A percentile compares a stretch with the other conserved stretches of the same genome.
These are phyloP conservation scores for Eulemur macaco DNA, from an alignment of 2,113 vertebrate genomes.

Conservation along the genomic window DNA sequence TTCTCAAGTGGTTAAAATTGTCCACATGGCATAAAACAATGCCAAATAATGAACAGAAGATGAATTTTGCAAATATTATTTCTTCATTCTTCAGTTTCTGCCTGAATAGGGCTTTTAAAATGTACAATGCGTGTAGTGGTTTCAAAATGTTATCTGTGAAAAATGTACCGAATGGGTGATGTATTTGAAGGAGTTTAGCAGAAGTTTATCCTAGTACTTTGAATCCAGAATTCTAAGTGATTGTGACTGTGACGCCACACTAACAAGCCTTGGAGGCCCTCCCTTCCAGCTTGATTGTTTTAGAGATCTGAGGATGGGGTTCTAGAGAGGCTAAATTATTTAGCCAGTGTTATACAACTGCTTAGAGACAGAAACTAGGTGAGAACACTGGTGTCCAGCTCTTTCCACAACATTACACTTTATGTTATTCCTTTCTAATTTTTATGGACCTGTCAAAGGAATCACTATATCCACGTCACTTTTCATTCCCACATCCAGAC, in stretches of 20 bases:
- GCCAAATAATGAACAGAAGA: conserved; percentile 38
- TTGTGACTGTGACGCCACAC: not conserved
- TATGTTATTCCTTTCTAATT: conserved; percentile 27
- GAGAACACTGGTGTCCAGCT: not conserved
- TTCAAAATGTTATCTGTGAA: conserved; percentile 28
- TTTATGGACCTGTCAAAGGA: conserved; percentile 38
- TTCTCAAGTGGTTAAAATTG: not conserved
- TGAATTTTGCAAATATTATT: conserved; percentile 15
- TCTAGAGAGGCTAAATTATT: not conserved
- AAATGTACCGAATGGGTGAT: not conserved
- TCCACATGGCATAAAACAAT: not conserved
- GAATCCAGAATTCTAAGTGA: conserved; percentile 29
- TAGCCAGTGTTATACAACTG: not conserved
- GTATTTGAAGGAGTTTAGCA: not conserved
- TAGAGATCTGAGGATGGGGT: not conserved
- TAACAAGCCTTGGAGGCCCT: not conserved
- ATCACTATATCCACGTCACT: not conserved
- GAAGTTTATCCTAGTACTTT: not conserved
- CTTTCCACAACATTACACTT: not conserved
- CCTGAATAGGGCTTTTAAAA: not conserved
- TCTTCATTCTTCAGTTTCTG: not conserved
- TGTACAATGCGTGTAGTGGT: not conserved
- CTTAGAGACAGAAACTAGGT: not conserved
- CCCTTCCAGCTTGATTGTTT: not conserved
- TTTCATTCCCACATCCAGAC: conserved; percentile 11